These are phyloP conservation scores for Cosmopolites sordidus DNA, from an alignment of 2,888 invertebrate genomes.

Conservation along the genomic window DNA sequence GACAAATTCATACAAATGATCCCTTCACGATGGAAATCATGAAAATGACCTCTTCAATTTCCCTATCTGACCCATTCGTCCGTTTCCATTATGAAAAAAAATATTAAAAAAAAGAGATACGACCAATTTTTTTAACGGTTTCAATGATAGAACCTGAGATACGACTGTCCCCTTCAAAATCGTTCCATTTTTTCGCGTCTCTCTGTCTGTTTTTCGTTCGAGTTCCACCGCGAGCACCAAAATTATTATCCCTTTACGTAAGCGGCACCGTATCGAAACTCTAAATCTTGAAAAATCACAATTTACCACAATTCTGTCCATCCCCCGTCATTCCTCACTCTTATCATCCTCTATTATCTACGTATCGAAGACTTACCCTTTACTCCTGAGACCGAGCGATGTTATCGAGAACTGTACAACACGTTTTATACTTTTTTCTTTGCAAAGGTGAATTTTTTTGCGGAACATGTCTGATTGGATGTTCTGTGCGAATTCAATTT, in stretches of 20 bases:
- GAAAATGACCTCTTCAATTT: too few species aligned
- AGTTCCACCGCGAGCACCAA: neutral
- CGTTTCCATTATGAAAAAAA: too few species aligned
- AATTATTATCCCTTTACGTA: neutral
- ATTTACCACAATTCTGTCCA: conserved; percentile 28
- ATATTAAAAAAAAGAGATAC: neutral
- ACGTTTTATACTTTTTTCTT: conserved; percentile 20
- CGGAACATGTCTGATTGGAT: too few species aligned
- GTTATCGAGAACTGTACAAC: conserved; percentile 18
- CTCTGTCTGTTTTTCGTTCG: neutral
- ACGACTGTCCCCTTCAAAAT: neutral
- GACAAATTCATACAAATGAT: too few species aligned
- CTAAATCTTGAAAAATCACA: conserved; percentile 23
- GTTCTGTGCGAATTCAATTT: too few species aligned
- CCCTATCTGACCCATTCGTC: too few species aligned
- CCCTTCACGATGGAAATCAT: too few species aligned
- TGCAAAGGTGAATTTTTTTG: too few species aligned
- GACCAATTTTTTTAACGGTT: neutral
- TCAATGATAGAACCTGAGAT: conserved; percentile 1
- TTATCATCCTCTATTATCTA: conserved; percentile 20
- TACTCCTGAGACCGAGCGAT: conserved; percentile 21
- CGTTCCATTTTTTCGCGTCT: neutral
- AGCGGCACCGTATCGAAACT: conserved; percentile 4
- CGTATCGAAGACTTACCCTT: conserved; percentile 25
- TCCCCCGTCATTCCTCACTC: conserved; percentile 10